Evolutionary conservation across 2,888 invertebrate genomes (phyloP).

Genomic region (Polymixis flavicincta): DNA sequence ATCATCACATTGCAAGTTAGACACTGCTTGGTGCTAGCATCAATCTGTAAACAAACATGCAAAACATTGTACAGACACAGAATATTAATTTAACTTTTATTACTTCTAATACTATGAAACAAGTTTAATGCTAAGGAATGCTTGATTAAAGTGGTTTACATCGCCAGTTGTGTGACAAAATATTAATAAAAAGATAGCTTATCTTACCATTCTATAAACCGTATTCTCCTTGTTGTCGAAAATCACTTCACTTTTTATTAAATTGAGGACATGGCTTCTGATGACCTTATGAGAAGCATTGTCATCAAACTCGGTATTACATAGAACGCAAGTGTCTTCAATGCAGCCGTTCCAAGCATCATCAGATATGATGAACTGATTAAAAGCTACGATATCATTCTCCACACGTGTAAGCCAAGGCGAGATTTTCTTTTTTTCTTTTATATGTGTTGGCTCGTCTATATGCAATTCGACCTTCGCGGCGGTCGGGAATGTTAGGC

Average conservation of each 20-base stretch:
- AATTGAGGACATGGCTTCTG: constrained; percentile 43
- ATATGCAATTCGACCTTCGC: constrained; percentile 50
- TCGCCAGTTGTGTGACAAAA: not conserved
- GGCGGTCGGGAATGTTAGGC: constrained; percentile 34
- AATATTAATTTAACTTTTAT: constrained; percentile 1
- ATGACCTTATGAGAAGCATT: constrained; percentile 22
- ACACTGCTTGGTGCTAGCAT: constrained; percentile 41
- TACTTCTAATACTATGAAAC: not conserved
- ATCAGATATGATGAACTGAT: constrained; percentile 29
- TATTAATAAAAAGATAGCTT: not conserved
- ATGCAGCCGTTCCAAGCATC: constrained; percentile 59
- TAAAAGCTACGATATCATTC: constrained; percentile 32
- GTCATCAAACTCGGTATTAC: constrained; percentile 51
- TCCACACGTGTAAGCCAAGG: constrained; percentile 25
- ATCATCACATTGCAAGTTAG: constrained; percentile 52
- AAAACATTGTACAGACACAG: not conserved
- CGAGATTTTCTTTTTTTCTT: not conserved
- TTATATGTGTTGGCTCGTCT: constrained; percentile 29
- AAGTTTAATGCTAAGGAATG: not conserved
- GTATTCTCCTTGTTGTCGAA: not conserved
- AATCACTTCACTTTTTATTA: constrained; percentile 41
- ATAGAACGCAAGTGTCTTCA: constrained; percentile 53
- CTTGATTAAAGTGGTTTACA: not conserved
- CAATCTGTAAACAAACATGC: constrained; percentile 42
- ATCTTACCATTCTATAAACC: constrained; percentile 54